Conservation (phyloP, 2,888 invertebrate species). For the Melanostoma mellinum region DNA sequence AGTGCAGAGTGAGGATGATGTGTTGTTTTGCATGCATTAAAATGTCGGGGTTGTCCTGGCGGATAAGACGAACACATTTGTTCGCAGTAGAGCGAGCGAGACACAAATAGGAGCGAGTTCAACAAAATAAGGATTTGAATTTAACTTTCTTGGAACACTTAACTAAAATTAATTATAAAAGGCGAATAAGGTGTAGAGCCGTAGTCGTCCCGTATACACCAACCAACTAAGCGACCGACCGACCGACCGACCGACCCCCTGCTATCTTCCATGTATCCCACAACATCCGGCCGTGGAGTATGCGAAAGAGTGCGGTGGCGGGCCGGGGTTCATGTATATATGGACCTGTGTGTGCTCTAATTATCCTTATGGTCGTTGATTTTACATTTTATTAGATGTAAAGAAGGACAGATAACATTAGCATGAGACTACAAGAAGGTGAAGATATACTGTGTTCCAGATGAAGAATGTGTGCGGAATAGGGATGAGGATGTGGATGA, state of each 20-base stretch:
- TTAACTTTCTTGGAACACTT: constrained; percentile 73
- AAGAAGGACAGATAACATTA: constrained; percentile 70
- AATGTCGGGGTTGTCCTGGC: constrained; percentile 66
- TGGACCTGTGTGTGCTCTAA: constrained; percentile 66
- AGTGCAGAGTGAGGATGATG: constrained; percentile 63
- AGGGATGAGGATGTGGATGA: constrained; percentile 30
- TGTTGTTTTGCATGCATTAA: constrained; percentile 73
- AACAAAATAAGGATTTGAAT: constrained; percentile 73
- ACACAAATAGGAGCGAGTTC: constrained; percentile 58
- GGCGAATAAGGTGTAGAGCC: constrained; percentile 71
- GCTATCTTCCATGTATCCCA: constrained; percentile 24
- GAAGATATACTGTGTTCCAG: constrained; percentile 49
- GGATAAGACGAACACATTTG: constrained; percentile 59
- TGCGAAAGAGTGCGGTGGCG: constrained; percentile 1
- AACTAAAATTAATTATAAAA: constrained; percentile 73
- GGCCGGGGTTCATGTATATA: constrained; percentile 11
- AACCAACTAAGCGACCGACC: constrained; percentile 16
- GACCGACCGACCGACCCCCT: constrained; percentile 13
- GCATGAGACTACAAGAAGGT: constrained; percentile 56
- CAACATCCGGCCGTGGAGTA: constrained; percentile 48
- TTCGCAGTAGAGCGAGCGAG: constrained; percentile 33
- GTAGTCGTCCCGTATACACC: constrained; percentile 43
- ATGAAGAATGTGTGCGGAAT: constrained; percentile 4
- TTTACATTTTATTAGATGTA: constrained; percentile 73
- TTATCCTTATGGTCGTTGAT: constrained; percentile 73